Conservation (phyloP, 2,797 vertebrate genomes). For the Aphelocoma californica region DNA sequence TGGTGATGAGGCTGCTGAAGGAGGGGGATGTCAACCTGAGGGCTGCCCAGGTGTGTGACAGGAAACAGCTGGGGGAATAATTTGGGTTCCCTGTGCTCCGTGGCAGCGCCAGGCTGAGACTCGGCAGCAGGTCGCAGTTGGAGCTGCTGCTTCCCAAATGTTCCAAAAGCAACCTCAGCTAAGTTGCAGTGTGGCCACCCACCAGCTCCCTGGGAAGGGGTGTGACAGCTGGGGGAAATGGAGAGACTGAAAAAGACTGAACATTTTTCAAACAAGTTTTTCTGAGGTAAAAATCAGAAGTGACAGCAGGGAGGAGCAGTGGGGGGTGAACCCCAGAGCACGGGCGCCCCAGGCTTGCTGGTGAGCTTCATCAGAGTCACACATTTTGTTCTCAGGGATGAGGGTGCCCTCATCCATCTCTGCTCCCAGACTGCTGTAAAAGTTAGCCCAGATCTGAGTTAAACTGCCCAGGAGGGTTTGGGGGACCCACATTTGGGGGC, state of each 20-base stretch:
- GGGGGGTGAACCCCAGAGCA: accelerated
- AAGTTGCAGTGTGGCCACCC: neutral
- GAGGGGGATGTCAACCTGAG: constrained; percentile 88
- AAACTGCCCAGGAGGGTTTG: neutral
- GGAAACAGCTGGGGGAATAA: accelerated
- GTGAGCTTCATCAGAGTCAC: neutral
- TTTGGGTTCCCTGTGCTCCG: accelerated
- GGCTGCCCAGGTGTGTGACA: constrained; percentile 85
- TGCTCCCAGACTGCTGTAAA: neutral
- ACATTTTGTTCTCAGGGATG: neutral
- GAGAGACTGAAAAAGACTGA: neutral
- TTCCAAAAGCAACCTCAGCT: neutral
- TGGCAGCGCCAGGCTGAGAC: neutral
- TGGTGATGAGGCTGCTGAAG: constrained; percentile 87
- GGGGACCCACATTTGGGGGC: neutral
- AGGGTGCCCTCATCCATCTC: neutral
- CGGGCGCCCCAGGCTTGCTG: neutral
- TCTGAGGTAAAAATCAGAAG: neutral
- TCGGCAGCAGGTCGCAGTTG: accelerated
- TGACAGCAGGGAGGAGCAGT: neutral
- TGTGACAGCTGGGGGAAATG: neutral
- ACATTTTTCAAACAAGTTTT: neutral
- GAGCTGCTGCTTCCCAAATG: neutral
- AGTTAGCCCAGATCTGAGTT: neutral
- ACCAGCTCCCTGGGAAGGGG: neutral